A percentile compares a stretch with the other conserved stretches of the same genome.
Evolutionary conservation across 1,140 invertebrate species (phyloP).

Genomic region (Parapsyche elsis): DNA sequence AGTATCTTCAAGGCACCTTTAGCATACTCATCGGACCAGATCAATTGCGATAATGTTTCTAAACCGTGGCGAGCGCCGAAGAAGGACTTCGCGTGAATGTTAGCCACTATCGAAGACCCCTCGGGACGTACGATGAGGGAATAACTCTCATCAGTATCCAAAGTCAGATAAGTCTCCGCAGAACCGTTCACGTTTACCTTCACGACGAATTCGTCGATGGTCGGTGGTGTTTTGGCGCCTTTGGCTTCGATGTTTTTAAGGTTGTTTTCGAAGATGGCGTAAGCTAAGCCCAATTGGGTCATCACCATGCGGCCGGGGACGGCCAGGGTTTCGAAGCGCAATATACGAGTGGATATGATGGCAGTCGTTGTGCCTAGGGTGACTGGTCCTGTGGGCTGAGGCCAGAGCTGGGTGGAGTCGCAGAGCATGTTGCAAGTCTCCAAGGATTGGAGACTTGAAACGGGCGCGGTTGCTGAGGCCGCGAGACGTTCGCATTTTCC

Average conservation of each 20-base stretch:
- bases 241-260: slow-evolving; percentile 37
- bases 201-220: slow-evolving; percentile 65
- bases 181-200: slow-evolving; percentile 68
- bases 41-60: slow-evolving; percentile 82
- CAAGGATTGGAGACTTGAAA: slow-evolving; percentile 60
- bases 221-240: slow-evolving; percentile 57
- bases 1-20: slow-evolving; percentile 71
- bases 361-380: slow-evolving; percentile 63
- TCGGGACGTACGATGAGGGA: slow-evolving; percentile 70
- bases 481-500: slow-evolving; percentile 60
- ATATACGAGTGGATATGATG: slow-evolving; percentile 61
- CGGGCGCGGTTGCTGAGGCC: slow-evolving; percentile 51
- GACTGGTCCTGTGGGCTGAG: slow-evolving; percentile 67
- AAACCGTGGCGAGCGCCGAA: slow-evolving; percentile 83
- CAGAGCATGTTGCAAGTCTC: slow-evolving; percentile 68
- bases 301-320: slow-evolving; percentile 61
- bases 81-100: slow-evolving; percentile 75
- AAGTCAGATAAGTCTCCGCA: slow-evolving; percentile 67
- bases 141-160: slow-evolving; percentile 82
- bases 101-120: slow-evolving; percentile 68
- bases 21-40: slow-evolving; percentile 78
- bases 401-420: slow-evolving; percentile 68
- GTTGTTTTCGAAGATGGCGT: slow-evolving; percentile 49
- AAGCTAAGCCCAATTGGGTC: slow-evolving; percentile 58
- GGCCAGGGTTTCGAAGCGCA: slow-evolving; percentile 64